These are phyloP conservation scores for Chymomyza caudatula DNA, from an alignment of 2,888 invertebrate species.

Conservation along the genomic window DNA sequence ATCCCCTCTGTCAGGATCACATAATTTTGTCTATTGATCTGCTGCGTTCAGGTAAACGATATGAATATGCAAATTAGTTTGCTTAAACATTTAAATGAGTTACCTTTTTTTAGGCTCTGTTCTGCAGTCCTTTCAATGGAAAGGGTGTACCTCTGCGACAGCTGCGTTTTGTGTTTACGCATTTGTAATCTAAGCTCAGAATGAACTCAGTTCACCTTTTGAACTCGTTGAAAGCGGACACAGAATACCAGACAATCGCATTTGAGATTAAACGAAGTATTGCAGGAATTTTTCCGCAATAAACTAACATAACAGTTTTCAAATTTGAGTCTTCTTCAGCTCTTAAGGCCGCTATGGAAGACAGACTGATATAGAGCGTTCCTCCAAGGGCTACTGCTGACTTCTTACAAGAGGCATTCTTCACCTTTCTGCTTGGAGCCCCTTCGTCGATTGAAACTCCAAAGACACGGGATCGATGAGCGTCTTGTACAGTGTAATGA, in stretches of 20 bases:
- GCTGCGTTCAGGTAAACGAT: constrained; percentile 56
- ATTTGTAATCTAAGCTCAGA: constrained; percentile 32
- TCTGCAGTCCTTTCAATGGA: not conserved
- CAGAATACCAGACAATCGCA: constrained; percentile 3
- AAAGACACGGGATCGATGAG: no score
- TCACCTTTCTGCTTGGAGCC: no score
- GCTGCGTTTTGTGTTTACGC: constrained; percentile 52
- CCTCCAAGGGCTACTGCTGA: no score
- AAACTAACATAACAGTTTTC: not conserved
- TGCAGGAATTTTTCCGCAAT: not conserved
- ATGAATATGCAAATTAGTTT: constrained; percentile 65
- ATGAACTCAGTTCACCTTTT: constrained; percentile 54
- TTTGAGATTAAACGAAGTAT: not conserved
- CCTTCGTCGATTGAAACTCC: no score
- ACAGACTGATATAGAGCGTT: no score
- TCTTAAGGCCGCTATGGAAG: no score
- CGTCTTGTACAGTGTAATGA: no score
- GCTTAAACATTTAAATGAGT: constrained; percentile 67
- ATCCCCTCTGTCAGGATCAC: constrained; percentile 37
- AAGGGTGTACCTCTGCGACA: constrained; percentile 39
- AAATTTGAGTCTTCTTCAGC: no score
- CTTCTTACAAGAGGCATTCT: no score
- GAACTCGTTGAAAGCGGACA: constrained; percentile 42
- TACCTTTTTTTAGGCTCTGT: constrained; percentile 8
- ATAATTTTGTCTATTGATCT: constrained; percentile 61